A percentile compares a stretch with the other conserved stretches of the same genome.
Evolutionary conservation across 2,113 vertebrate genomes (phyloP).

Genomic region (Sialia sialis): DNA sequence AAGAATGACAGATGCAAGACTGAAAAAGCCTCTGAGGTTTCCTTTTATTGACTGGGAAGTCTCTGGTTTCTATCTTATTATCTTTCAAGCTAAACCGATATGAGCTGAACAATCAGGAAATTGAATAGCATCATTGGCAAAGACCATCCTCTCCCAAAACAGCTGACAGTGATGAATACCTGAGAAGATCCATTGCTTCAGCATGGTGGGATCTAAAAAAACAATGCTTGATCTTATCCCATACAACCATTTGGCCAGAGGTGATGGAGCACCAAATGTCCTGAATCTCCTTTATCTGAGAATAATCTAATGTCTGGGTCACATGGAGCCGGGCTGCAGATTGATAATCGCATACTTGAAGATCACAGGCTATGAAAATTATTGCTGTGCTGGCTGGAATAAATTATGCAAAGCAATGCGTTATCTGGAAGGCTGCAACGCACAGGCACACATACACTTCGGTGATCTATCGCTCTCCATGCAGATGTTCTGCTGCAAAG

Average conservation of each 20-base stretch:
- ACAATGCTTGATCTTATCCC: neutral
- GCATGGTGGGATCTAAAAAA: neutral
- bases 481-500: slow-evolving; percentile 67
- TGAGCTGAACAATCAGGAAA: neutral
- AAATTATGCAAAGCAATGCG: slow-evolving; percentile 66
- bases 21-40: slow-evolving; percentile 51
- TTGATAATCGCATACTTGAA: slow-evolving; percentile 27
- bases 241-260: neutral
- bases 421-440: slow-evolving; percentile 53
- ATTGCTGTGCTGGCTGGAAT: slow-evolving; percentile 55
- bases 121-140: neutral
- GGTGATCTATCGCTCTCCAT: slow-evolving; percentile 53
- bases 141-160: neutral
- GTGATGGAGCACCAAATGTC: neutral
- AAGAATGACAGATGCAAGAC: slow-evolving; percentile 44
- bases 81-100: slow-evolving; percentile 36
- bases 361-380: slow-evolving; percentile 52
- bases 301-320: neutral
- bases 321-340: neutral
- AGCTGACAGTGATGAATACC: neutral
- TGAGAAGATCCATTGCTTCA: neutral
- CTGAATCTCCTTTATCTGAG: neutral
- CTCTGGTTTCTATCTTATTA: slow-evolving; percentile 31
- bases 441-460: neutral
- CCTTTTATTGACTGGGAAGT: slow-evolving; percentile 58